Conservation (phyloP, 2,888 invertebrate genomes). For the Eilema caniola region DNA sequence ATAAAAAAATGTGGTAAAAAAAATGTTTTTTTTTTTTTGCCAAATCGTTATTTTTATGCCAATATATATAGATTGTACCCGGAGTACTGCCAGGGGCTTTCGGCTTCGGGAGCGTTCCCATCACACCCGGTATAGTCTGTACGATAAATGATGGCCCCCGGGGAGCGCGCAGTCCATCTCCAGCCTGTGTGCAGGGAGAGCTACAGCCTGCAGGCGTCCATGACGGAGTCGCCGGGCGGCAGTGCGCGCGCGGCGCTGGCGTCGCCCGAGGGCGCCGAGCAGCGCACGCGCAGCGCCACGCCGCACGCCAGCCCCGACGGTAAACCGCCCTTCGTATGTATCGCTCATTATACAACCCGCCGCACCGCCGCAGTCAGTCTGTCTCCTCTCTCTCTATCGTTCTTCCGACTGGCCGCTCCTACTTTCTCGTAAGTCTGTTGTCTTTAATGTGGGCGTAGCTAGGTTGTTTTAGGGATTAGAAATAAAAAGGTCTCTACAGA, state of each 20-base stretch:
- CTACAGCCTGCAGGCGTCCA: slow-evolving; percentile 88
- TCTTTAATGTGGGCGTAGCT: background rate
- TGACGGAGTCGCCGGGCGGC: slow-evolving; percentile 84
- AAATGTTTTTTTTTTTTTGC: too few species aligned
- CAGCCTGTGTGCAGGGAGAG: slow-evolving; percentile 76
- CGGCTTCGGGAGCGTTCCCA: too few species aligned
- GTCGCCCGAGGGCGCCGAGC: slow-evolving; percentile 85
- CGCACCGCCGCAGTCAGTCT: slow-evolving; percentile 14
- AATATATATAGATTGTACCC: too few species aligned
- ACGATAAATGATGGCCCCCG: too few species aligned
- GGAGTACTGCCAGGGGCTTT: too few species aligned
- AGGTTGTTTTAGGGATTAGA: background rate
- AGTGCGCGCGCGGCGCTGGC: slow-evolving; percentile 86
- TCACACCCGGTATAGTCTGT: too few species aligned
- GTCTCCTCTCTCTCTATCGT: slow-evolving; percentile 31
- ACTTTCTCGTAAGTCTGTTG: slow-evolving; percentile 40
- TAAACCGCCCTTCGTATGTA: slow-evolving; percentile 84
- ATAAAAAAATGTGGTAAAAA: too few species aligned
- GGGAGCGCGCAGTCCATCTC: background rate
- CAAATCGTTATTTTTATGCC: too few species aligned
- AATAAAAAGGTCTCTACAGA: too few species aligned
- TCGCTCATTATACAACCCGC: slow-evolving; percentile 64
- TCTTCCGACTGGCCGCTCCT: slow-evolving; percentile 33
- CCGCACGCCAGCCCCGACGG: slow-evolving; percentile 85
- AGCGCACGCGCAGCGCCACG: slow-evolving; percentile 75